Base-by-base conservation (phyloP, 1,140 invertebrate genomes). In the Eurytemora carolleeae region DNA sequence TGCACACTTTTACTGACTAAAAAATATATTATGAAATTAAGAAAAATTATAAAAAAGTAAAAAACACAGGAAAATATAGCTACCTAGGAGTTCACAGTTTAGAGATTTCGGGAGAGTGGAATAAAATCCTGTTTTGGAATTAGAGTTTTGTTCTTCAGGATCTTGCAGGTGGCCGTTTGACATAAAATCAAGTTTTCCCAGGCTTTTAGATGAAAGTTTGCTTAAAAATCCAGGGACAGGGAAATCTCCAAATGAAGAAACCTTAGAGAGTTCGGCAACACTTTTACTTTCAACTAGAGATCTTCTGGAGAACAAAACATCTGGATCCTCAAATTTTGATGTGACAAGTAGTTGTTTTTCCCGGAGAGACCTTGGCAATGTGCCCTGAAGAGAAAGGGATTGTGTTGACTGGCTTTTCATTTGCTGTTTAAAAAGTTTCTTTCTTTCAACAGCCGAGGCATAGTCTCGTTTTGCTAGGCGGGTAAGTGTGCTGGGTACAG, bases 401-500 rank as follows among this genome's bases (percentile, higher is more conserved):
- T 44, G 31, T 7, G 31, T 12, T 7, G 31, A 44, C 31, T 44
- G 31, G n/a, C 31, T 44, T 44, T 44, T 44, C 31, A 44, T 44
- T n/a, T 44, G 31, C 31, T 12, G 7, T n/a, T 44, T 44, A n/a
- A 44, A 44, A 7, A 44, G n/a, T 44, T 44, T 44, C 31, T 44
- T 44, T 44, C 31, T 44, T n/a, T 44, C 31, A 44, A 44, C 31
- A 44, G 31, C 7, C 31, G 31, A 7, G 31, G 7, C 7, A n/a
- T 44, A n/a, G 31, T 44, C 31, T 44, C 7, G 31, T 3, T 55
- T 21, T 2, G 54, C 22, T 16, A 62, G 23, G 22, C 54, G 1
- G 3, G 20, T 17, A 1, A 62, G n/a, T 18, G 52, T 62, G 53
- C n/a, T 57, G 2, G 60, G 60, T 21, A 62, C 57, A 24, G 60